Percentiles rank a stretch among this genome's conserved stretches.
Conservation (phyloP, 2,113 vertebrate genomes). For the Cyanistes caeruleus region DNA sequence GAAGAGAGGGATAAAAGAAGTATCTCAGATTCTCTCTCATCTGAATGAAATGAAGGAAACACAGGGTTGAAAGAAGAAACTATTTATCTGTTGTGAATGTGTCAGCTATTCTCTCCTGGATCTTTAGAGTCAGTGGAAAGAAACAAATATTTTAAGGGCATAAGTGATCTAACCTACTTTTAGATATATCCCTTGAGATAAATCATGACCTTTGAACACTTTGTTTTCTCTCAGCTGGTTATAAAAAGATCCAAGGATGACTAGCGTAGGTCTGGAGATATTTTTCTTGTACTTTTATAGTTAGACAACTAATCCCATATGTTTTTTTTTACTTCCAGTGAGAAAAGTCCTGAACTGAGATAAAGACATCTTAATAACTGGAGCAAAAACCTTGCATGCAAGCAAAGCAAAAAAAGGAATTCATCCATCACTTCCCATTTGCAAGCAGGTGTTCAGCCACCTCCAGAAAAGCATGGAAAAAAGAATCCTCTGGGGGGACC, state of each 20-base stretch:
- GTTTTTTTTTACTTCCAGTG: background rate
- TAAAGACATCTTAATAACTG: background rate
- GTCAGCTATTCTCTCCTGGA: background rate
- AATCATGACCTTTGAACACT: background rate
- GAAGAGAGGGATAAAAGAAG: background rate
- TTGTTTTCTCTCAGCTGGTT: background rate
- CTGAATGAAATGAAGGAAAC: background rate
- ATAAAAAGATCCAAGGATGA: background rate
- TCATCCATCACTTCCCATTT: background rate
- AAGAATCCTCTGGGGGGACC: fast-evolving
- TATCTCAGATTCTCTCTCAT: background rate
- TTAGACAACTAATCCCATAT: background rate
- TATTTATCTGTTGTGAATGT: background rate
- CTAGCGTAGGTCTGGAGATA: background rate
- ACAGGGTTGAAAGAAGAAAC: background rate
- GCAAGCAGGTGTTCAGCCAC: background rate
- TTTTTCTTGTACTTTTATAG: background rate
- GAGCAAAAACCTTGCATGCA: background rate
- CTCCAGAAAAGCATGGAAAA: background rate
- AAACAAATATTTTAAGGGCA: background rate
- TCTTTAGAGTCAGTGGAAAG: background rate
- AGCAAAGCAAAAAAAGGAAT: background rate
- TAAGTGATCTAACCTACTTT: background rate
- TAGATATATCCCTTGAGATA: background rate
- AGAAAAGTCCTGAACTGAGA: background rate